phyloP scores from a whole-genome alignment of 2,888 invertebrate genomes.

The Cantharis rufa region DNA sequence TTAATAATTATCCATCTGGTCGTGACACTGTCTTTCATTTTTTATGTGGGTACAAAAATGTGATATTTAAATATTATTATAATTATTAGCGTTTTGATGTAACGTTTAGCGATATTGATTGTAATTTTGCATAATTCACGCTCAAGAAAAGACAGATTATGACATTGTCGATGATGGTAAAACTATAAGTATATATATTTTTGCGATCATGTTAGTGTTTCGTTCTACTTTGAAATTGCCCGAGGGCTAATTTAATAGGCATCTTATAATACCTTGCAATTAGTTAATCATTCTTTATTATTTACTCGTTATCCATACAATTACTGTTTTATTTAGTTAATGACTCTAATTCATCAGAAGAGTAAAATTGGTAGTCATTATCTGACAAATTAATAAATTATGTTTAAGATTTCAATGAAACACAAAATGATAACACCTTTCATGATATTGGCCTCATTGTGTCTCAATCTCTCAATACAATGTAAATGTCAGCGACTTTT shows the following conservation, averaged over 20 bases:
- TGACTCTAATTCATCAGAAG: slow-evolving; percentile 1
- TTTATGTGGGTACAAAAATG: not conserved
- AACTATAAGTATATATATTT: not conserved
- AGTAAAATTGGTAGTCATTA: slow-evolving; percentile 17
- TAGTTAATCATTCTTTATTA: not conserved
- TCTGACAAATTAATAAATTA: slow-evolving; percentile 18
- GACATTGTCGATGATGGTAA: not conserved
- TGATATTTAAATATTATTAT: slow-evolving; percentile 7
- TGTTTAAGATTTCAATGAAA: slow-evolving; percentile 14
- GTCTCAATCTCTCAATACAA: slow-evolving; percentile 20
- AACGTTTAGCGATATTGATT: not conserved
- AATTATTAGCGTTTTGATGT: not conserved
- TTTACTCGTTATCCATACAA: not conserved
- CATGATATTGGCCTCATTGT: slow-evolving; percentile 38
- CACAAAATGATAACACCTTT: slow-evolving; percentile 31
- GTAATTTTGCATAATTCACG: not conserved
- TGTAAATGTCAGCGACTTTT: slow-evolving; percentile 36
- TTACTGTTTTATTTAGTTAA: not conserved
- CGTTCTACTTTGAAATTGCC: slow-evolving; percentile 19
- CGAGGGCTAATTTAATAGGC: not conserved
- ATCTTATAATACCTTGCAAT: not conserved
- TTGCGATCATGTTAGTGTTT: not conserved
- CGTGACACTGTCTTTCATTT: slow-evolving; percentile 17
- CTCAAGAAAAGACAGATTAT: not conserved
- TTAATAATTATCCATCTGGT: slow-evolving; percentile 21